phyloP scores from a whole-genome alignment of 1,140 invertebrate species.

The Medauroidea extradentata region DNA sequence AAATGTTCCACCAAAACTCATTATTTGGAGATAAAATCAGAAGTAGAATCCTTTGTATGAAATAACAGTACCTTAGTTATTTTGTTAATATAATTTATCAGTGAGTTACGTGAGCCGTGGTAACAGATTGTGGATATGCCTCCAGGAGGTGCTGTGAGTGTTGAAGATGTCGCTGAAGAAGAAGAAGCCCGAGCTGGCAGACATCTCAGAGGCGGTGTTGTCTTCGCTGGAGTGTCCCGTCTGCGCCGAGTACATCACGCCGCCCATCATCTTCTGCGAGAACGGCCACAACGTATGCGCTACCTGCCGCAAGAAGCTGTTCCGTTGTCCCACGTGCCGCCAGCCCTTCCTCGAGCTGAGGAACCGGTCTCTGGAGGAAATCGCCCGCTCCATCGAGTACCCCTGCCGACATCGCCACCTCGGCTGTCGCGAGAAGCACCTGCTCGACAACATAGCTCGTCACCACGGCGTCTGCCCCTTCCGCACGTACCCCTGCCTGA shows the following conservation, averaged over 20 bases:
- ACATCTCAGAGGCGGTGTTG: not conserved
- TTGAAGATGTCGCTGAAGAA: no score
- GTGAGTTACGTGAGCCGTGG: no score
- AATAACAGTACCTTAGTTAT: no score
- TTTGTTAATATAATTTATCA: no score
- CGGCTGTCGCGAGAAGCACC: not conserved
- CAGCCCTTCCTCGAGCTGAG: not conserved
- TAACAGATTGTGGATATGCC: no score
- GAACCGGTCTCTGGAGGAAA: not conserved
- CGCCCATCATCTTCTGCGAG: constrained; percentile 58
- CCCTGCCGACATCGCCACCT: not conserved
- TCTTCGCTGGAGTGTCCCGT: constrained; percentile 66
- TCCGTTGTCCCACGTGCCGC: constrained; percentile 54
- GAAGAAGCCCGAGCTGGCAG: no score
- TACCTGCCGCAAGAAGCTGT: constrained; percentile 56
- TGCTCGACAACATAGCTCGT: not conserved
- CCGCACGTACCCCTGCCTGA: not conserved
- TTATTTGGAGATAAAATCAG: no score
- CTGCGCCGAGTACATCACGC: constrained; percentile 64
- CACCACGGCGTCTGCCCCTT: not conserved
- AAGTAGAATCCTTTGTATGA: no score
- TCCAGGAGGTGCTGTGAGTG: no score
- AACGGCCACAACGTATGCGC: constrained; percentile 63
- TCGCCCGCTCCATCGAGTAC: not conserved
- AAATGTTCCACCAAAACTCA: no score